These are phyloP conservation scores for Apteryx owenii DNA, from an alignment of 2,113 vertebrate species.

Conservation along the genomic window DNA sequence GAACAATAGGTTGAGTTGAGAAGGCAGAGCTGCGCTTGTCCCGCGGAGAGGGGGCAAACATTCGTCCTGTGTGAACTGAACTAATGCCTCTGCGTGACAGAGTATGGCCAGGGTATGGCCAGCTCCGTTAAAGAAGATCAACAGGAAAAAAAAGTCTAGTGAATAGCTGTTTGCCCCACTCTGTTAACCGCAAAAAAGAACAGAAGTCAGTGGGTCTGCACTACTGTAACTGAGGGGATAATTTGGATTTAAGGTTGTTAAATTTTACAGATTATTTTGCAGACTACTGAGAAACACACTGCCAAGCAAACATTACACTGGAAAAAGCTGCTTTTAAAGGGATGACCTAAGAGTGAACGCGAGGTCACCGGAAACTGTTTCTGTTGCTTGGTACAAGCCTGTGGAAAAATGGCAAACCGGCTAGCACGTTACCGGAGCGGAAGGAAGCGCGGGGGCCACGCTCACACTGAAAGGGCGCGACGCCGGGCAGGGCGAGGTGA, in stretches of 20 bases:
- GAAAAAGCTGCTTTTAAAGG: not conserved
- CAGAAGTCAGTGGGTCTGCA: not conserved
- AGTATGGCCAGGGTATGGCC: not conserved
- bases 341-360: not conserved
- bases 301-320: not conserved
- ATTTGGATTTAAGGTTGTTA: not conserved
- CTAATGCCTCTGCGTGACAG: not conserved
- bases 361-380: not conserved
- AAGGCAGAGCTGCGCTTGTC: conserved; percentile 1
- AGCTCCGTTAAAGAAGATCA: not conserved
- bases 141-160: not conserved
- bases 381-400: not conserved
- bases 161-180: not conserved
- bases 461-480: too few relatives aligned
- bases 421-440: not conserved
- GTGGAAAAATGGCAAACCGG: not conserved
- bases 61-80: not conserved
- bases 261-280: not conserved
- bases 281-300: not conserved
- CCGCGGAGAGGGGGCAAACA: not conserved
- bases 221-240: not conserved
- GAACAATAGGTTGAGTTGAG: not conserved
- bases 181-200: not conserved
- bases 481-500: too few relatives aligned
- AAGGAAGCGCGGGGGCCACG: not conserved